Base-by-base conservation (phyloP, 1,140 invertebrate genomes). In the Himalopsyche phryganea region DNA sequence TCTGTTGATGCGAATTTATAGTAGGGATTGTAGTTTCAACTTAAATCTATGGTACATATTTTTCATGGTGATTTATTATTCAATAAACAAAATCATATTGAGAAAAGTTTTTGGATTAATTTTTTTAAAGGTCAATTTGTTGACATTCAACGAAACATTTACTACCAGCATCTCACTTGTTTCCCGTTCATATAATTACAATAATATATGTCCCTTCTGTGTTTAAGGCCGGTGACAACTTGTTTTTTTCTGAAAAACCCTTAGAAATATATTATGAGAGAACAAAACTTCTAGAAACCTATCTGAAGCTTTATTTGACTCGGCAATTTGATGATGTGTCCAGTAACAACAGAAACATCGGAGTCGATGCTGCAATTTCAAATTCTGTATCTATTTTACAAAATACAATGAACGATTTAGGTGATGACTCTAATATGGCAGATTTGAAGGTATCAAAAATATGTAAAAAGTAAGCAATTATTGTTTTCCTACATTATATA, bases 231-330 rank as follows among this genome's bases (percentile, higher is more conserved):
- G 15, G 11, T n/a, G 18, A 46, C 10, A 19, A 17, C 5, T 19
- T 46, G 44, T 23, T 46, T n/a, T 19, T 46, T 7, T 46, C 13
- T 17, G 44, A 46, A 17, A 17, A 15, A 19, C 44, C 44, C 5
- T 18, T 46, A 5, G 44, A 46, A 46, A 13, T 46, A 13, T 46
- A 46, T 46, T 46, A 15, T n/a, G 44, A 46, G n/a, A 17, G 44
- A 46, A 46, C 44, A 46, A 46, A 46, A 23, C 19, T 46, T 19
- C 19, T 46, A 5, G 15, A 46, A 46, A 19, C 44, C 2, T 46
- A 46, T 46, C 18, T 46, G 6, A 46, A 46, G 13, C 19, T 46
- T 6, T 19, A 46, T 46, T 5, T 46, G 18, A 15, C 44, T 5
- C 15, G 44, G 19, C 44, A 46, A 18, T 19, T 46, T 46, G 44